Evolutionary conservation across 2,888 invertebrate genomes (phyloP), one percentile per base, ranked within the genome.

Genomic region (Leptogaster cylindrica): DNA sequence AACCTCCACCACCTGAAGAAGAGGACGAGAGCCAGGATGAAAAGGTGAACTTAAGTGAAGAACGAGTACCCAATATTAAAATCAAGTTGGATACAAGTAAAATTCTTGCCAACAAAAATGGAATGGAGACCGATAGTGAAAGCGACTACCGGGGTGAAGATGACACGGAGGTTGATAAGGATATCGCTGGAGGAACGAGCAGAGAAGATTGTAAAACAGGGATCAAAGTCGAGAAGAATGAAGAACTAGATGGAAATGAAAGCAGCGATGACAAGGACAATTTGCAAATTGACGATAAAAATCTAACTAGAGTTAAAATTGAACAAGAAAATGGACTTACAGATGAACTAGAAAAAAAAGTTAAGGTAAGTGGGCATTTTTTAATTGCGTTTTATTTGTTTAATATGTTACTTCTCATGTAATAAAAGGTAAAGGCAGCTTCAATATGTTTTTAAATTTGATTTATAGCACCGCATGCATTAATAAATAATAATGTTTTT

Each of bases 1-100:
- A 75, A 51, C 74, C 71, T 1, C 75, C 74, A 2, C 76, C 75
- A 0, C 74, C 76, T 0, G 74, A 75, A 28, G 76, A 79, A 69
- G 80, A 81, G 8, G 84, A 84, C 58, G 84, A 81, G 72, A 83
- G 82, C 52, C 82, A 83, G 70, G 83, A 83, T 70, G 85, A 83
- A 20, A 52, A 39, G 82, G 82, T 72, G 79, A 65, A 31, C 18
- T 46, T 51, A 20, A 44, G 33, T 39, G 65, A 67, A 46, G 67
- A 67, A 41, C 68, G 73, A 44, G 75, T 79, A 58, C 80, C 80
- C 48, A 80, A 79, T 73, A 73, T 80, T 6, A 79, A 78, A 66
- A 80, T 80, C 12, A 80, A 79, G 68, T 66, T 80, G 8, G 68
- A 66, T 5, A 66, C 52, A 55, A 46, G 23, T 55, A 55, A 63